Conservation (phyloP, 2,797 vertebrate genomes). For the Cynodonichthys magdalenae region DNA sequence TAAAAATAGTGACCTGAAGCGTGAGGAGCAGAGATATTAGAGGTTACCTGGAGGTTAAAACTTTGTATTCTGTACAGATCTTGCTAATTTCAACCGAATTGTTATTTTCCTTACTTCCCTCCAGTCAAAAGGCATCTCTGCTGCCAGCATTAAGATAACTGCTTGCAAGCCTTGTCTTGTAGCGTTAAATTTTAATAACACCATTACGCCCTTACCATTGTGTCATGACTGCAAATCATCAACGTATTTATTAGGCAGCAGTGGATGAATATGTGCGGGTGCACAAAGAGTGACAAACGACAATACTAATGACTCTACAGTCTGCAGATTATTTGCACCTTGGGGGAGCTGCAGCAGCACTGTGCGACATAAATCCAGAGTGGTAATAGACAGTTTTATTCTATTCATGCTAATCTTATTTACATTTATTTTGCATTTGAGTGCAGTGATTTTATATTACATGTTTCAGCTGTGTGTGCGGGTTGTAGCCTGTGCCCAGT, state of each 20-base stretch:
- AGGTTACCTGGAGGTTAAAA: constrained; percentile 37
- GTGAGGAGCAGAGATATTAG: constrained; percentile 12
- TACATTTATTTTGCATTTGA: constrained; percentile 10
- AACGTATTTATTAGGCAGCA: constrained; percentile 36
- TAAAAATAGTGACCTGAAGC: constrained; percentile 1
- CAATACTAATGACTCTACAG: constrained; percentile 45
- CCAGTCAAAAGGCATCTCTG: constrained; percentile 15
- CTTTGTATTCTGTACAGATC: constrained; percentile 14
- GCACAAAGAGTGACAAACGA: constrained; percentile 55
- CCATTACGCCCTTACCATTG: constrained; percentile 39
- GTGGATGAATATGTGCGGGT: constrained; percentile 42
- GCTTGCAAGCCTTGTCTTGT: constrained; percentile 25
- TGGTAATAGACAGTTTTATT: constrained; percentile 16
- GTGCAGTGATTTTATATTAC: constrained; percentile 17
- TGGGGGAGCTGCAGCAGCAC: constrained; percentile 49
- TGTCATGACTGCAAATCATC: constrained; percentile 57
- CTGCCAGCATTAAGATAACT: constrained; percentile 32
- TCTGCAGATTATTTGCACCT: constrained; percentile 50
- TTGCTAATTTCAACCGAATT: constrained; percentile 27
- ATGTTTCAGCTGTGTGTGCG: constrained; percentile 35
- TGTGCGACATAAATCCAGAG: background rate
- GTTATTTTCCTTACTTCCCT: constrained; percentile 16
- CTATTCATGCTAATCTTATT: constrained; percentile 4
- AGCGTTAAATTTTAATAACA: constrained; percentile 42
- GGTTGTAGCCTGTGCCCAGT: constrained; percentile 47